Base-by-base conservation (phyloP, 2,113 vertebrate genomes). In the Sorex araneus region DNA sequence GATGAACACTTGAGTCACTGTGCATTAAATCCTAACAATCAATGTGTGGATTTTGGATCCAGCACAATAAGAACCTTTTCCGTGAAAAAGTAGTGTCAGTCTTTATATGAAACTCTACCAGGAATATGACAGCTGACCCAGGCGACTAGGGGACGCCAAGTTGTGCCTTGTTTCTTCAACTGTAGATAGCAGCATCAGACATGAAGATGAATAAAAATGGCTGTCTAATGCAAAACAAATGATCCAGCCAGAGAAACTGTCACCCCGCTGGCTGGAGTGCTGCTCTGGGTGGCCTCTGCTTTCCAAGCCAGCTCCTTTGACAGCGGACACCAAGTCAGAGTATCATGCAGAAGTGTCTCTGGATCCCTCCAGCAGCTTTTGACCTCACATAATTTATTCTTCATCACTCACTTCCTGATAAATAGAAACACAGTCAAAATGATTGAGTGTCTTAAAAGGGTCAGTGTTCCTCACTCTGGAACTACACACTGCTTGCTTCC, bases 171-270 rank as follows among this genome's bases (percentile, higher is more conserved):
- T 85, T 87, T 83, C 90, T 90, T 80, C 43, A 90, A 73, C 36
- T 45, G 86, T 78, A 86, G 82, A 82, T 40, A 40, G 40, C 21
- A 75, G 19, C 60, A 83, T 86, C 83, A 69, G 79, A 89, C 89
- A 93, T 63, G 57, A 94, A 76, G 64, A 92, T 79, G 83, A 86
- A 34, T 93, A n/a, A 88, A 92, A 90, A 84, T 36, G 23, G 66
- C 83, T 86, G 85, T 86, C 9, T 36, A 71, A 63, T 28, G 28
- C 45, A 47, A 90, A 82, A 57, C 1, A 90, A 70, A 79, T 71
- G 50, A 63, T 34, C 12, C 57, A 85, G 70, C 73, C 70, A 23
- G 74, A 81, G 66, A 73, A 82, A 78, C 34, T 18, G 25, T 77
- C 27, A 77, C 89, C 40, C 91, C 57, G 3, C 8, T 12, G 66